phyloP scores from a whole-genome alignment of 2,888 invertebrate species.

The Pachliopta kotzebuea region DNA sequence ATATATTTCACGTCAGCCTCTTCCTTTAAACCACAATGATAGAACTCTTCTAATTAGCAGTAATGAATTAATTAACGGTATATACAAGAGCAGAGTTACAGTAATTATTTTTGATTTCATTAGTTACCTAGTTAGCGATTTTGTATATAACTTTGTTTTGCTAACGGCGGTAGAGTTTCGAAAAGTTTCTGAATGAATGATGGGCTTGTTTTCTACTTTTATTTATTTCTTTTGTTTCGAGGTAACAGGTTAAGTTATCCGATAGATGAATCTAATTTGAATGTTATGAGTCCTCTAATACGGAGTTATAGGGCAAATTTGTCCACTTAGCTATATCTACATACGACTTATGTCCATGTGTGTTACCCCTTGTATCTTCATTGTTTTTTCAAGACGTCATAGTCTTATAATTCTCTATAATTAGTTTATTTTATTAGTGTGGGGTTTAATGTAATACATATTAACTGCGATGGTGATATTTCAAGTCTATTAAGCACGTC shows the following conservation, averaged over 20 bases:
- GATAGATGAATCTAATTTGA: no score
- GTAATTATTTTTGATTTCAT: slow-evolving; percentile 25
- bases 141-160: slow-evolving; percentile 23
- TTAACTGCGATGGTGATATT: no score
- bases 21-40: not conserved
- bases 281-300: no score
- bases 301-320: no score
- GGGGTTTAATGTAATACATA: no score
- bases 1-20: not conserved
- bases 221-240: not conserved
- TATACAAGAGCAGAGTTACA: slow-evolving; percentile 10
- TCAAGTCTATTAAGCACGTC: no score
- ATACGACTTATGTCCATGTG: no score
- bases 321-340: no score
- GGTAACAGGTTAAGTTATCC: not conserved
- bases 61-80: slow-evolving; percentile 24
- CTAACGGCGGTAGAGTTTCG: slow-evolving; percentile 9
- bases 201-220: slow-evolving; percentile 2
- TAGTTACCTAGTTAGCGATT: slow-evolving; percentile 19
- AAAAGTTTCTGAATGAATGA: slow-evolving; percentile 8
- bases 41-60: slow-evolving; percentile 18
- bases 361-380: no score
- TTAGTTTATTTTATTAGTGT: no score
- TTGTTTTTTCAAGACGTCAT: no score
- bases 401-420: no score